These are phyloP conservation scores for Rhinolophus sinicus DNA, from an alignment of 2,113 vertebrate species.

Conservation along the genomic window DNA sequence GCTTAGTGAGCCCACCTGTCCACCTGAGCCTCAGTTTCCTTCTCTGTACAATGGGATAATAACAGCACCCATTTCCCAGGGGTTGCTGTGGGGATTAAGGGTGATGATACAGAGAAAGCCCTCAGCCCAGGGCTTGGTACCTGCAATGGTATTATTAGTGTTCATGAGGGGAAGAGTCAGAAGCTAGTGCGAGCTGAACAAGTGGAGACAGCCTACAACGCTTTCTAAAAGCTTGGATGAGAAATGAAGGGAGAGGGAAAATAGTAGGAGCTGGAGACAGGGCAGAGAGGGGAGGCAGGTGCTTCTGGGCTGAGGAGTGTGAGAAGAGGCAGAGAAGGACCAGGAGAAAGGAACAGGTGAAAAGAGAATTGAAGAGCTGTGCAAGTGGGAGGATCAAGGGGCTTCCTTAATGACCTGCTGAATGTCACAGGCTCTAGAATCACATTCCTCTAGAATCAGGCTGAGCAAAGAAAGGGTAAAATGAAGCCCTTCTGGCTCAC, in stretches of 20 bases:
- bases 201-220: background rate
- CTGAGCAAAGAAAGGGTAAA: background rate
- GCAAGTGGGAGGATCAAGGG: background rate
- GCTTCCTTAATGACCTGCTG: background rate
- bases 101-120: background rate
- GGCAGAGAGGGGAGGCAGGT: background rate
- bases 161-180: background rate
- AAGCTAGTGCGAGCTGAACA: background rate
- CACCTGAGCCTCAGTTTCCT: background rate
- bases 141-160: background rate
- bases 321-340: background rate
- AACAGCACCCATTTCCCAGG: background rate
- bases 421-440: background rate
- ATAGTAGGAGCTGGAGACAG: background rate
- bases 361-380: background rate
- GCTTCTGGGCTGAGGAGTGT: background rate
- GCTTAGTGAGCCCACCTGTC: background rate
- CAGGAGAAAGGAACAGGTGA: background rate
- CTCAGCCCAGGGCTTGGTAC: background rate
- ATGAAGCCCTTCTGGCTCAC: background rate
- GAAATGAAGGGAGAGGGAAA: background rate
- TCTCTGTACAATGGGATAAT: background rate
- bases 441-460: background rate
- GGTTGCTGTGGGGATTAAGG: background rate
- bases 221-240: background rate